A percentile compares a stretch with the other conserved stretches of the same genome.
Conservation (phyloP, 2,113 vertebrate genomes). For the Furnarius figulus region DNA sequence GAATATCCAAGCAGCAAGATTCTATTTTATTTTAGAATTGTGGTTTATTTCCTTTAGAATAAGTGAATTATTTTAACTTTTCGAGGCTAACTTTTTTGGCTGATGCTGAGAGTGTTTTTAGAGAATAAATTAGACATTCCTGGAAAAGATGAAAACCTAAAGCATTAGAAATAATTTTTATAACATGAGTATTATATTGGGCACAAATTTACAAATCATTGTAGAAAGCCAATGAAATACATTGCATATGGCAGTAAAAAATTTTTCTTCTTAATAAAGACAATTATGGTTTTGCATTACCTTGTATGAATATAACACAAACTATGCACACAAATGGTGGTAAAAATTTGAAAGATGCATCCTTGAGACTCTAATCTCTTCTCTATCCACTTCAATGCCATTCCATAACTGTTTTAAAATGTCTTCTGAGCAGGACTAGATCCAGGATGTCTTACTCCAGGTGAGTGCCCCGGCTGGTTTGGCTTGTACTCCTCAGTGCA, state of each 20-base stretch:
- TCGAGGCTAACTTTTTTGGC: neutral
- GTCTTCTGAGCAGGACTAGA: neutral
- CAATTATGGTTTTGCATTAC: neutral
- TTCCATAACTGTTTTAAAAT: neutral
- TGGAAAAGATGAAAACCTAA: neutral
- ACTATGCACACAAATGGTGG: fast-evolving
- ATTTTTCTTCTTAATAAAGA: neutral
- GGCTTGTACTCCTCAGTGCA: neutral
- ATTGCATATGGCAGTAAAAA: neutral
- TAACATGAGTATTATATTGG: neutral
- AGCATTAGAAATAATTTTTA: neutral
- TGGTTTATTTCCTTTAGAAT: neutral
- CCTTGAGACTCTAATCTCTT: neutral
- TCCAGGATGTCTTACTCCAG: neutral
- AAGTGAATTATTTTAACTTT: neutral
- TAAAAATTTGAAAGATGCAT: neutral
- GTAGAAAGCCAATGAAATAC: neutral
- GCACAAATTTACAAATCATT: neutral
- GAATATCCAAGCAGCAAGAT: neutral
- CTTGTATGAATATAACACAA: neutral
- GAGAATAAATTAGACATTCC: neutral
- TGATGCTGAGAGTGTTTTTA: neutral
- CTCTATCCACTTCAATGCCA: neutral
- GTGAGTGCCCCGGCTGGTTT: neutral
- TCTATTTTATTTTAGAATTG: neutral